These are phyloP conservation scores for Stenotaenia linearis DNA, from an alignment of 2,888 invertebrate genomes.

Conservation along the genomic window DNA sequence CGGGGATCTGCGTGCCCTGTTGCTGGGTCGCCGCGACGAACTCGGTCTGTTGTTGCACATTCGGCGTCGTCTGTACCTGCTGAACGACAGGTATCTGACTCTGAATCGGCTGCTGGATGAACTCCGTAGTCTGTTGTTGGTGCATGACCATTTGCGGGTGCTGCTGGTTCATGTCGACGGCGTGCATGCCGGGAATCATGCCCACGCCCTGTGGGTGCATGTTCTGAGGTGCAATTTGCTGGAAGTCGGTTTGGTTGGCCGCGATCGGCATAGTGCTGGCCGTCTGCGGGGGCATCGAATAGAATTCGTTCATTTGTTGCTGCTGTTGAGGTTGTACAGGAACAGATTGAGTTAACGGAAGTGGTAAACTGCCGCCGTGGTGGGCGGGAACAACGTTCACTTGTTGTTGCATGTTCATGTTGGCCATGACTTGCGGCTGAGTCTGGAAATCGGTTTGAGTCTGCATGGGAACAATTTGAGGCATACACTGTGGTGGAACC, in stretches of 20 bases:
- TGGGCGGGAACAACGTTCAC: background rate
- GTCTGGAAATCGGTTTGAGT: background rate
- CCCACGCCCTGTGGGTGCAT: background rate
- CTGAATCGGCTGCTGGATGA: background rate
- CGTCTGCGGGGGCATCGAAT: background rate
- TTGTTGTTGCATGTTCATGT: background rate
- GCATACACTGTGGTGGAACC: background rate
- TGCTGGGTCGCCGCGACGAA: background rate
- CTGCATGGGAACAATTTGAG: background rate
- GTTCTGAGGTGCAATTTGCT: background rate
- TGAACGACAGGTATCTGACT: background rate
- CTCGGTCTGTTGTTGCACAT: constrained; percentile 7
- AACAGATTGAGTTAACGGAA: constrained; percentile 7
- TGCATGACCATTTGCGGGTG: background rate
- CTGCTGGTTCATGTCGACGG: background rate
- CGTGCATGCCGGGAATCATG: background rate
- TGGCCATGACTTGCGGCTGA: background rate
- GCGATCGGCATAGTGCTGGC: background rate
- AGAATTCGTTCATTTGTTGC: constrained; percentile 50
- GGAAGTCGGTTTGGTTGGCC: constrained; percentile 18
- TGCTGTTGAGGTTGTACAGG: constrained; percentile 46
- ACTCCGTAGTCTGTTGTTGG: background rate
- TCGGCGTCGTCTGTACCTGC: background rate
- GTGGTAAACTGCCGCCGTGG: constrained; percentile 31
- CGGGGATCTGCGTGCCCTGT: background rate